Conservation (phyloP, 2,113 vertebrate genomes). For the Nestor notabilis region DNA sequence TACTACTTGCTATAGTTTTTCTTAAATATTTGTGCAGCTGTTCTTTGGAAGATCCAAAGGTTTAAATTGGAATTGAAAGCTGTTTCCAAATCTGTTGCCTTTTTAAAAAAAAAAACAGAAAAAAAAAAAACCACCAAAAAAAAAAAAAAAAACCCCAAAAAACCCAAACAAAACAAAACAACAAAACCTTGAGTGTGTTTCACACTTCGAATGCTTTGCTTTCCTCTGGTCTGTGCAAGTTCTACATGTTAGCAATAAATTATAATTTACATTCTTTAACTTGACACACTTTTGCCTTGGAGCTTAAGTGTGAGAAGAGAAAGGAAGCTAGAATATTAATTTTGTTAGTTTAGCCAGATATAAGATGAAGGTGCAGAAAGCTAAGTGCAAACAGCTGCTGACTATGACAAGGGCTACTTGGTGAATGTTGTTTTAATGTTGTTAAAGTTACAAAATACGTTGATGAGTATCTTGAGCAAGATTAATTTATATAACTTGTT, state of each 20-base stretch:
- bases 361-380: background rate
- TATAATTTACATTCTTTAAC: background rate
- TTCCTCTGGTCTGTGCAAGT: background rate
- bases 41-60: background rate
- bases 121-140: too few species aligned
- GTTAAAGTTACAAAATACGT: conserved; percentile 9
- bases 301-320: background rate
- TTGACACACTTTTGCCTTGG: background rate
- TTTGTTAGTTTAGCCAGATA: background rate
- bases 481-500: conserved; percentile 43
- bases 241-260: background rate
- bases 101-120: background rate
- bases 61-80: background rate
- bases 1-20: background rate
- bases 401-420: background rate
- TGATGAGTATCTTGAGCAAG: conserved; percentile 18
- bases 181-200: background rate
- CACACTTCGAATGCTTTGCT: background rate
- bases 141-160: too few species aligned
- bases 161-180: too few species aligned
- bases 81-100: background rate
- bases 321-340: background rate
- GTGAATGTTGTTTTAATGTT: background rate
- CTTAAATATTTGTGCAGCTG: background rate
- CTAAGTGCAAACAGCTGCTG: conserved; percentile 2